Evolutionary conservation across 2,113 vertebrate genomes (phyloP).

Genomic region (Rostratula benghalensis): DNA sequence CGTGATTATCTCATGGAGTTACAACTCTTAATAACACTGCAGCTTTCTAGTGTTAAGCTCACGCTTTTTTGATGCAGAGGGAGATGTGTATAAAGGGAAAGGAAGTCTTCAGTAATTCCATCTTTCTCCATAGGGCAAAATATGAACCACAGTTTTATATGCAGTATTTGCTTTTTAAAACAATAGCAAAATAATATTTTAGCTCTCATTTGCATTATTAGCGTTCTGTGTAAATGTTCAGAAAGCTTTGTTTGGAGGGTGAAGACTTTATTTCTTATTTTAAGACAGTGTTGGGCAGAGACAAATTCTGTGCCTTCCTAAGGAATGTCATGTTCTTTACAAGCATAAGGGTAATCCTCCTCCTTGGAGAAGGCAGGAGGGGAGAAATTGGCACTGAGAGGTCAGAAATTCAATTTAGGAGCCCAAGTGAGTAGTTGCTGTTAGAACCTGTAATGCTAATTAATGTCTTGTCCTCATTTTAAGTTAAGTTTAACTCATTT

Average conservation of each 20-base stretch:
- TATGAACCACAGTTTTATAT: not conserved
- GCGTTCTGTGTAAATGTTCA: not conserved
- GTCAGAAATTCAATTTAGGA: not conserved
- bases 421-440: not conserved
- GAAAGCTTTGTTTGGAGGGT: not conserved
- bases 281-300: not conserved
- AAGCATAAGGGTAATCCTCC: not conserved
- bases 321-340: not conserved
- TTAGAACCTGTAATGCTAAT: not conserved
- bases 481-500: not conserved
- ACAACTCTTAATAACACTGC: not conserved
- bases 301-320: not conserved
- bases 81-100: not conserved
- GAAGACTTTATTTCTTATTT: not conserved
- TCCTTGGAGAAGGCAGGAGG: not conserved
- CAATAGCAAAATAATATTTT: not conserved
- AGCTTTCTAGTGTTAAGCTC: not conserved
- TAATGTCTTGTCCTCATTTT: not conserved
- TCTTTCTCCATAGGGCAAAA: not conserved
- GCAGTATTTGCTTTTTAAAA: slow-evolving; percentile 10
- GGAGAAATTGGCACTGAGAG: not conserved
- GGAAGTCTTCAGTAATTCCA: slow-evolving; percentile 7
- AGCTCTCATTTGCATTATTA: not conserved
- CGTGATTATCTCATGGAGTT: not conserved
- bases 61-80: not conserved